Evolutionary conservation across 2,113 vertebrate genomes (phyloP), one percentile per base, ranked within the genome.

Genomic region (Tympanuchus pallidicinctus): DNA sequence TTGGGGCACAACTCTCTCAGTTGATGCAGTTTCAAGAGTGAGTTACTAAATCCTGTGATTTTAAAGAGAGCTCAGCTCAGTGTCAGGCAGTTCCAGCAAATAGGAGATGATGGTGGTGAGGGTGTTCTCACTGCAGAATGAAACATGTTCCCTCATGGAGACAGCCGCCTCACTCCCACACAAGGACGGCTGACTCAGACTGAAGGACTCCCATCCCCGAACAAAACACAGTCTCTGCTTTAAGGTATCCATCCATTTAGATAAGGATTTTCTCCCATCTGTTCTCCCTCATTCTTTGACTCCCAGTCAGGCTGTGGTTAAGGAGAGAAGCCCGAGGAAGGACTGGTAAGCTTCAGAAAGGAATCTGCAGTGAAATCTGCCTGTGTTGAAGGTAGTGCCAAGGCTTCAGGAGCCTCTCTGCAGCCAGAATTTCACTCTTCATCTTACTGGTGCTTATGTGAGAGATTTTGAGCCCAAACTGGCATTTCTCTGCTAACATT

Each of bases 61-160:
- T 43, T 73, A 54, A 57, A 73, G 36, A 1, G 52, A 93, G 67
- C 60, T 82, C 19, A 0, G 80, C 88, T 54, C 8, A 1, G 60
- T 4, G 73, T 27, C 11, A 82, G 47, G 59, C 38, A 43, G 21
- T 92, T 56, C 76, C 92, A 94, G 94, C 80, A 59, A 60, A 70
- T 45, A 87, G 56, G 89, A 85, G 75, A n/a, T 72, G 75, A n/a
- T 72, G 93, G 70, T 88, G 93, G 42, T 0, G 0, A 88, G 92
- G 81, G 92, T 91, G 94, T 96, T 93, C 74, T 94, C 76, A 57
- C 65, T 78, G 91, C 61, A 86, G 85, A 96, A 95, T 3, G 43
- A 84, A 94, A 94, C 88, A 69, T 73, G 93, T 91, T 88, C 67
- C 84, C 83, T 94, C 91, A 94, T 82, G 93, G 94, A 94, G 50